Base-by-base conservation (phyloP, 2,113 vertebrate genomes). In the Emydocephalus ijimae region DNA sequence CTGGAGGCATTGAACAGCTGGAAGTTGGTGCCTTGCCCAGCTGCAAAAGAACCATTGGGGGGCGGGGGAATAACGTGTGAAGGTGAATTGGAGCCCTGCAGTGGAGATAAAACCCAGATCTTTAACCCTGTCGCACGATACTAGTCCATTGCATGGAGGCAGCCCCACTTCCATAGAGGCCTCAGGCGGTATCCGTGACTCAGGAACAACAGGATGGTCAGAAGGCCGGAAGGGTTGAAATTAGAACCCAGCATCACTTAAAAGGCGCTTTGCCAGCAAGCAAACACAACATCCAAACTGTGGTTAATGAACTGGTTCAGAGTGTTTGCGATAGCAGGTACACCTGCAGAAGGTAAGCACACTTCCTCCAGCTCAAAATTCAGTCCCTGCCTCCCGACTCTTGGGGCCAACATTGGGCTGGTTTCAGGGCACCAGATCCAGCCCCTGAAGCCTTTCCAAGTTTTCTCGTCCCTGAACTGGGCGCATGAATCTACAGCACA, bases 371-470 rank as follows among this genome's bases (percentile, higher is more conserved):
- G 20, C 2, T 43, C 74, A 21, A 39, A 81, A 21, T 3, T 39
- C 3, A 7, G 18, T 21, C 2, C 9, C 34, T 81, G 74, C 34
- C 3, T 20, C 14, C n/a, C 0, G 0, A 9, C 7, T 9, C 69
- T 9, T 39, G 18, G 15, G 61, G 61, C 29, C 61, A 64, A 29
- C 14, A n/a, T 14, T 29, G 29, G 64, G 29, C 29, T 69, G 64
- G 64, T 18, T 29, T 50, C 15, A 0, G n/a, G 64, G 64, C 5
- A 1, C 69, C 18, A 39, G 15, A n/a, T n/a, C 14, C n/a, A 6
- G n/a, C 14, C 39, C 2, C 1, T 2, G n/a, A 39, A 74, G n/a
- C 2, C n/a, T 34, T 59, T 7, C n/a, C n/a, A 18, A 15, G 14
- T 34, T 39, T 74, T 74, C 69, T 74, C 5, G 0, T 20, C 69